Conservation (phyloP, 2,888 invertebrate genomes). For the Synanthedon formicaeformis region DNA sequence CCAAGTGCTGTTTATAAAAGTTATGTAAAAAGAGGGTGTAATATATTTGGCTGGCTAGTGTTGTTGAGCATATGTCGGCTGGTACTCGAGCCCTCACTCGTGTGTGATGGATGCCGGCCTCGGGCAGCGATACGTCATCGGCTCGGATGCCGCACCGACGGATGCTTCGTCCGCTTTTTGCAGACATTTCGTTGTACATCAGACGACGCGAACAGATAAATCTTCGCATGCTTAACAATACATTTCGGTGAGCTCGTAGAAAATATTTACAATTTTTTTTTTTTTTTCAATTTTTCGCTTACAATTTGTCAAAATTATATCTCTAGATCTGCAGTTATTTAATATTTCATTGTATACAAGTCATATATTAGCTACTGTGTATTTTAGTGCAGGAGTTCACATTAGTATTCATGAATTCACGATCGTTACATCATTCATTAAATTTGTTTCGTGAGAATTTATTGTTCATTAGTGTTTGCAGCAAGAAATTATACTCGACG, state of each 20-base stretch:
- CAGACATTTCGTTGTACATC: conserved; percentile 11
- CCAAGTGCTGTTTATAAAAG: neutral
- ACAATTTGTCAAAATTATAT: neutral
- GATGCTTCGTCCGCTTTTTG: conserved; percentile 12
- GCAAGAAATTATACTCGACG: neutral
- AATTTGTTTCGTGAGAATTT: neutral
- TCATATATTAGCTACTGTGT: neutral
- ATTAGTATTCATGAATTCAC: no score
- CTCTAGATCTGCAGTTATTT: neutral
- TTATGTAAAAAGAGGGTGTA: neutral
- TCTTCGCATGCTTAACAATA: conserved; percentile 13
- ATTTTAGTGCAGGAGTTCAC: neutral
- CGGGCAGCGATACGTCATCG: conserved; percentile 20
- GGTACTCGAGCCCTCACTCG: conserved; percentile 2
- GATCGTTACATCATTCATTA: neutral
- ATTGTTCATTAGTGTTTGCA: neutral
- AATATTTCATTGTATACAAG: neutral
- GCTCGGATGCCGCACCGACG: conserved; percentile 15
- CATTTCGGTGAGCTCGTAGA: conserved; percentile 7
- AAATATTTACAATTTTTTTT: conserved; percentile 4
- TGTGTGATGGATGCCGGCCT: conserved; percentile 27
- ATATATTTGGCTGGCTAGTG: neutral
- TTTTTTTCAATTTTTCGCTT: neutral
- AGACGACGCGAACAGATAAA: conserved; percentile 11
- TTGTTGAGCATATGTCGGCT: neutral